A percentile compares a stretch with the other conserved stretches of the same genome.
Evolutionary conservation across 2,113 vertebrate genomes (phyloP).

Genomic region (Dicaeum eximium): DNA sequence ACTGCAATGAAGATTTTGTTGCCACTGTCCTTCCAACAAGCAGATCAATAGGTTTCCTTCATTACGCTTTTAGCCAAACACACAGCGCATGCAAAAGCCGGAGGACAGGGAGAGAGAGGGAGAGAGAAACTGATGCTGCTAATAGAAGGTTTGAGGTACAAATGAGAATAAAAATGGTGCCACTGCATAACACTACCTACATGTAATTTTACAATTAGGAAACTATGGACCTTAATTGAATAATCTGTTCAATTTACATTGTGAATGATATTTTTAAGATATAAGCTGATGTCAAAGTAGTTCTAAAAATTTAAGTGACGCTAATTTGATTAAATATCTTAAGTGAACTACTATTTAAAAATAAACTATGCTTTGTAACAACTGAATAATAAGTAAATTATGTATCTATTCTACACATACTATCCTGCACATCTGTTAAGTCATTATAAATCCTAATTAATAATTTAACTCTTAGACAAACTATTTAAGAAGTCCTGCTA

Average conservation of each 20-base stretch:
- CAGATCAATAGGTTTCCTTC: slow-evolving; percentile 47
- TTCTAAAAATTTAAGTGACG: neutral
- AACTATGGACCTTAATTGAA: neutral
- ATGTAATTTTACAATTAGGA: neutral
- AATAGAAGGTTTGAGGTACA: neutral
- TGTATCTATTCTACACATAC: neutral
- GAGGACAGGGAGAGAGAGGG: neutral
- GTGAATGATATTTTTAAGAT: neutral
- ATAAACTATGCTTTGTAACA: neutral
- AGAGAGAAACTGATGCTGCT: neutral
- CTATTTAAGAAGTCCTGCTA: neutral
- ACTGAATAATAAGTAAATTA: neutral
- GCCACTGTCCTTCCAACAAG: neutral
- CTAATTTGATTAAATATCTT: neutral
- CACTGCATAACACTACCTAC: neutral
- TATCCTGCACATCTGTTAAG: neutral
- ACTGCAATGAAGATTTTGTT: neutral
- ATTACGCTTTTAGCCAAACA: slow-evolving; percentile 51
- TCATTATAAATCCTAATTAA: neutral
- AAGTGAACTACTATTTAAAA: neutral
- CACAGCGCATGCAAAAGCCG: slow-evolving; percentile 54
- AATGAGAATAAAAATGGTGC: neutral
- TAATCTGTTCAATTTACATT: neutral
- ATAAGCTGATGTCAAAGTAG: neutral
- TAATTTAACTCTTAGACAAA: neutral